Percentiles rank a stretch among this genome's conserved stretches.
phyloP scores from a whole-genome alignment of 1,140 invertebrate genomes.

The Himalopsyche phryganea region DNA sequence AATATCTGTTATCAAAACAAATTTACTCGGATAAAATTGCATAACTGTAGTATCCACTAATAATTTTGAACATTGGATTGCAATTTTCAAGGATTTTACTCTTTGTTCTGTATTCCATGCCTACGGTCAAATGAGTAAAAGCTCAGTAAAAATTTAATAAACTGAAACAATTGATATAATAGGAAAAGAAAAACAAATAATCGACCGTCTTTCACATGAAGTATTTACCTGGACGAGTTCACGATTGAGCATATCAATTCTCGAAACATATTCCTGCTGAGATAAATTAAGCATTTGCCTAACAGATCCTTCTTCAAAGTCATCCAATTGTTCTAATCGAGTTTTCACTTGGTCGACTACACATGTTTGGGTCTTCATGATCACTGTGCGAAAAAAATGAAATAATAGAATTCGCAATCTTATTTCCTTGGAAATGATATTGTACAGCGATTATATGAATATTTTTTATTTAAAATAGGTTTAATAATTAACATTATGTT shows the following conservation, averaged over 20 bases:
- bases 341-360: slow-evolving; percentile 89
- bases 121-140: too few species aligned
- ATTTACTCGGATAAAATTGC: slow-evolving; percentile 97
- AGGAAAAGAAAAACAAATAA: too few species aligned
- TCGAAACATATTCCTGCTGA: slow-evolving; percentile 86
- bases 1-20: slow-evolving; percentile 93
- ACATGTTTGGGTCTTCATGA: slow-evolving; percentile 72
- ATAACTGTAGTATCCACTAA: slow-evolving; percentile 83
- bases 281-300: slow-evolving; percentile 85
- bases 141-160: too few species aligned
- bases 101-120: slow-evolving; percentile 93
- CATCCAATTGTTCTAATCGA: slow-evolving; percentile 89
- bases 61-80: slow-evolving; percentile 93
- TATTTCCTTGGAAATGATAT: neutral
- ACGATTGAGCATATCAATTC: slow-evolving; percentile 86
- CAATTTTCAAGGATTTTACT: slow-evolving; percentile 95
- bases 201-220: too few species aligned
- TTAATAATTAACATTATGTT: neutral
- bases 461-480: neutral
- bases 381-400: slow-evolving; percentile 46
- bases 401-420: neutral
- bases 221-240: slow-evolving; percentile 71
- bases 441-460: neutral
- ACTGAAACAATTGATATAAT: too few species aligned
- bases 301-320: slow-evolving; percentile 86